Percentiles rank a stretch among this genome's conserved stretches.
These are phyloP conservation scores for Apeltes quadracus DNA, from an alignment of 2,113 vertebrate genomes.

Conservation along the genomic window DNA sequence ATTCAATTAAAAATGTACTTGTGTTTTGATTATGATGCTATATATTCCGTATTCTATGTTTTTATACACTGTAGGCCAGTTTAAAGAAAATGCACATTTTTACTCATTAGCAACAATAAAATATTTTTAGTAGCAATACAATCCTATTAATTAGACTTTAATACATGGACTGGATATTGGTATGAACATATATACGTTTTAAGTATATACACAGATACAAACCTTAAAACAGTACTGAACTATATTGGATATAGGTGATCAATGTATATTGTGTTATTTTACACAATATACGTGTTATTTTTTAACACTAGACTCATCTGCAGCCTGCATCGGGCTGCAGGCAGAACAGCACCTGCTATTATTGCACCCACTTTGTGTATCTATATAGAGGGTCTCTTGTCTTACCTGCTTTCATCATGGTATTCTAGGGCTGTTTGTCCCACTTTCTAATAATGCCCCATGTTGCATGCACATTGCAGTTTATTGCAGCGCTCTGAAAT, in stretches of 20 bases:
- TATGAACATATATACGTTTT: not conserved
- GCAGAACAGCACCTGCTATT: not conserved
- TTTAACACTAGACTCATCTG: too few species aligned
- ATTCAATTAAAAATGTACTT: not conserved
- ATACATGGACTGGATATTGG: not conserved
- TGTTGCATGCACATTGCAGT: not conserved
- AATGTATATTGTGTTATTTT: not conserved
- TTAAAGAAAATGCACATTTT: not conserved
- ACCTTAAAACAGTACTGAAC: not conserved
- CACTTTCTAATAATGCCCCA: conserved; percentile 23
- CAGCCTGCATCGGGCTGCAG: conserved; percentile 11
- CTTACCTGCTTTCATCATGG: not conserved
- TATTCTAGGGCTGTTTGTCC: not conserved
- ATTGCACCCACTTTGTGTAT: not conserved
- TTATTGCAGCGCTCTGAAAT: not conserved
- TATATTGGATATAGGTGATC: not conserved
- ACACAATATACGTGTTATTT: too few species aligned
- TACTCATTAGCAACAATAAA: too few species aligned
- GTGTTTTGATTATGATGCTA: not conserved
- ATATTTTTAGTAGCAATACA: not conserved
- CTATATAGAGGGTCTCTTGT: not conserved
- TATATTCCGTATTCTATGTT: not conserved
- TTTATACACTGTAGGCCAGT: not conserved
- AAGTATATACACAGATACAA: not conserved
- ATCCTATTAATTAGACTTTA: not conserved